Conservation (phyloP, 2,888 invertebrate species). For the Lasioglossum pauxillum region DNA sequence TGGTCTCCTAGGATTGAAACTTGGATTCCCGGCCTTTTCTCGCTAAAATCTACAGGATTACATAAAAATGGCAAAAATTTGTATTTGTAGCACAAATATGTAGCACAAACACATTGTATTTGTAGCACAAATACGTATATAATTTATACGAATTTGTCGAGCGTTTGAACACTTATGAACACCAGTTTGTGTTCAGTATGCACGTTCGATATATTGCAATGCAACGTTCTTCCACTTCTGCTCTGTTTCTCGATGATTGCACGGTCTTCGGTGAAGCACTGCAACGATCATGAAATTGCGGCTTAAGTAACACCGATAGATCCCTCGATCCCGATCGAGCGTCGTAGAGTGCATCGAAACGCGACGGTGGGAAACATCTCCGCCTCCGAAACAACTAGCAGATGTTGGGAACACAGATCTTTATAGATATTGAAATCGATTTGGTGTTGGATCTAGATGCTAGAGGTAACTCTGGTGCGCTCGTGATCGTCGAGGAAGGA, state of each 20-base stretch:
- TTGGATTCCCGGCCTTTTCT: no score
- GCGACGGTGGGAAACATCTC: constrained; percentile 49
- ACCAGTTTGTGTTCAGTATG: neutral
- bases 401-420: constrained; percentile 17
- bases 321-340: constrained; percentile 29
- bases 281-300: constrained; percentile 58
- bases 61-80: no score
- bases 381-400: constrained; percentile 5
- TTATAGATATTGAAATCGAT: constrained; percentile 59
- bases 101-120: no score
- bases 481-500: neutral
- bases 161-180: neutral
- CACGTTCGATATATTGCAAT: neutral
- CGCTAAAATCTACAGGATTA: no score
- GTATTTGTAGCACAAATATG: no score
- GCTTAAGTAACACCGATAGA: constrained; percentile 46
- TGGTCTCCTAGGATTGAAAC: no score
- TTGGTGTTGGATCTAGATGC: constrained; percentile 32
- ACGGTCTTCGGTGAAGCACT: constrained; percentile 37
- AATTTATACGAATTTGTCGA: neutral
- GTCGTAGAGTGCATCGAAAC: constrained; percentile 32
- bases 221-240: neutral
- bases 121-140: neutral
- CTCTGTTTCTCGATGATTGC: constrained; percentile 29
- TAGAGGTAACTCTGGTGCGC: neutral